Evolutionary conservation across 1,140 invertebrate genomes (phyloP).

Genomic region (Aphis craccivora): DNA sequence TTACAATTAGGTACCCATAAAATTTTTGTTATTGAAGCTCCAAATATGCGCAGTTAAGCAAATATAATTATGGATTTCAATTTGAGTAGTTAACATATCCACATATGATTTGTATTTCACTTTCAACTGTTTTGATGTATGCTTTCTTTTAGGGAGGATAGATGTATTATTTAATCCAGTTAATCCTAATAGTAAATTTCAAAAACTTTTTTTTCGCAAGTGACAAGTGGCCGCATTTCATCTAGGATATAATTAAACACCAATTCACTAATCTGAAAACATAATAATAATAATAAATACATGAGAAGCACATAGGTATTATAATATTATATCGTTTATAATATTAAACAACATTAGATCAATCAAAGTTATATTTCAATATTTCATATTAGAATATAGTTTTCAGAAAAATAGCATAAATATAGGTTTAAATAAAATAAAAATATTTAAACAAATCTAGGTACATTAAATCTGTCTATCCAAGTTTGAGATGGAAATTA

Average conservation of each 20-base stretch:
- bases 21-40: not conserved
- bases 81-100: not conserved
- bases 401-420: not conserved
- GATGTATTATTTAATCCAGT: not conserved
- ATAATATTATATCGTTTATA: too few species aligned
- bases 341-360: not conserved
- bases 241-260: not conserved
- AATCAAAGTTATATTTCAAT: not conserved
- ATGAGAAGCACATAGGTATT: too few species aligned
- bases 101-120: not conserved
- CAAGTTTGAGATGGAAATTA: not conserved
- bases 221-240: not conserved
- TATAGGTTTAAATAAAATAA: not conserved
- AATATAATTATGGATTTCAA: not conserved
- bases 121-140: not conserved
- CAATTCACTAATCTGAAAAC: not conserved
- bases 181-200: not conserved
- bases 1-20: not conserved
- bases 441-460: not conserved
- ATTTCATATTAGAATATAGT: not conserved
- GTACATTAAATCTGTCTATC: not conserved
- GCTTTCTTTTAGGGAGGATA: not conserved
- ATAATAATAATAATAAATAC: not conserved
- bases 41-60: not conserved
- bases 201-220: not conserved